Evolutionary conservation across 2,113 vertebrate species (phyloP).

Genomic region (Tupaia tana): DNA sequence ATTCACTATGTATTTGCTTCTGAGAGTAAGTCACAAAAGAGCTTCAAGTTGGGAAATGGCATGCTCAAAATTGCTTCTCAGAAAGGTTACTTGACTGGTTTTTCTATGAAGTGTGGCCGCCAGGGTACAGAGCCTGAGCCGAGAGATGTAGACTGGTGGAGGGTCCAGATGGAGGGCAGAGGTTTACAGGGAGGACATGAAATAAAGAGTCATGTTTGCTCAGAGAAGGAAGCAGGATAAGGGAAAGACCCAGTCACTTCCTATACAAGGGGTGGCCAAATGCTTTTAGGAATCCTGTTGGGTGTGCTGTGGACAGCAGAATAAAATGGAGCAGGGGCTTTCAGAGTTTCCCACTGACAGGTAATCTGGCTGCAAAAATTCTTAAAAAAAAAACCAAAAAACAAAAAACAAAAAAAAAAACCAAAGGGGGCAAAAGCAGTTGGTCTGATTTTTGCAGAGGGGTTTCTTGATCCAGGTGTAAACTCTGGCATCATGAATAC

Average conservation of each 20-base stretch:
- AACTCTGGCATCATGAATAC: fast-evolving
- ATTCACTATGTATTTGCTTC: not conserved
- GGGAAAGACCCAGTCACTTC: not conserved
- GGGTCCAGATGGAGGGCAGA: not conserved
- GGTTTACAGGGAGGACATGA: not conserved
- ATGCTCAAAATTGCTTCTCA: not conserved
- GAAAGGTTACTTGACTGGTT: not conserved
- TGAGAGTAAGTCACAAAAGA: not conserved
- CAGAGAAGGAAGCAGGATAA: not conserved
- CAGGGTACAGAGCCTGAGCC: fast-evolving
- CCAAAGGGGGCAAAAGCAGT: not conserved
- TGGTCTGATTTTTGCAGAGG: not conserved
- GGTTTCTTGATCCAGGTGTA: not conserved
- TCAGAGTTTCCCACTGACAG: not conserved
- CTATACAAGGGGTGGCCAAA: fast-evolving
- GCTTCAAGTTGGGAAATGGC: not conserved
- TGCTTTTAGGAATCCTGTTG: not conserved
- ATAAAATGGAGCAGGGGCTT: not conserved
- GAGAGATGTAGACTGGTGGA: fast-evolving
- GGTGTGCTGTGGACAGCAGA: fast-evolving
- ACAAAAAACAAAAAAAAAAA: not conserved
- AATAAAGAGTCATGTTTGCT: not conserved
- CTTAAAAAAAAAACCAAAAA: not conserved
- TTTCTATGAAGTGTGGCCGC: not conserved
- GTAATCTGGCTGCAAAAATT: not conserved